Percentiles rank a stretch among this genome's conserved stretches.
Evolutionary conservation across 2,888 invertebrate species (phyloP).

Genomic region (Ferdinandea cuprea): DNA sequence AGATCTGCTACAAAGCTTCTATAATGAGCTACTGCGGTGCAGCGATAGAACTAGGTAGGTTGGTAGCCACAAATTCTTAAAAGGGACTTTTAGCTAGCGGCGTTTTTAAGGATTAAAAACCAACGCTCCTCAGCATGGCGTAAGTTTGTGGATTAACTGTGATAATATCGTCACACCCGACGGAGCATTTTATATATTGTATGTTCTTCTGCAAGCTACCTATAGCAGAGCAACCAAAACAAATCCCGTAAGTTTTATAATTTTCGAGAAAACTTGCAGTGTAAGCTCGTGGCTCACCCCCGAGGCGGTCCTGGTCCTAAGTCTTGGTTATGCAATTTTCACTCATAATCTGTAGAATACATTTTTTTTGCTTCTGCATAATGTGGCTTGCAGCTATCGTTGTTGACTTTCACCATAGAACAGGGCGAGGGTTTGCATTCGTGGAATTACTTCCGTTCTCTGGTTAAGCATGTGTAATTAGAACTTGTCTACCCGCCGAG

Average conservation of each 20-base stretch:
- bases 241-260: constrained; percentile 6
- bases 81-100: constrained; percentile 54
- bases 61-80: constrained; percentile 12
- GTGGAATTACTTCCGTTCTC: constrained; percentile 52
- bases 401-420: constrained; percentile 60
- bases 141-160: constrained; percentile 52
- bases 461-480: constrained; percentile 59
- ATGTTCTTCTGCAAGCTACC: constrained; percentile 1
- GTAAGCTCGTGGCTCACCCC: constrained; percentile 31
- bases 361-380: constrained; percentile 1
- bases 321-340: constrained; percentile 37
- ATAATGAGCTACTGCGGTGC: constrained; percentile 41
- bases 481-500: constrained; percentile 38
- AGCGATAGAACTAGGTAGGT: not conserved
- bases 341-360: constrained; percentile 33
- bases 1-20: constrained; percentile 7
- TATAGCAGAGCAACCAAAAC: not conserved
- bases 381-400: not conserved
- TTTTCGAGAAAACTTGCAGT: constrained; percentile 39
- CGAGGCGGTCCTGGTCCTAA: not conserved
- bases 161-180: constrained; percentile 38
- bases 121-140: not conserved
- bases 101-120: constrained; percentile 51
- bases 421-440: constrained; percentile 10
- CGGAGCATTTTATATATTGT: constrained; percentile 47